These are phyloP conservation scores for Cygnus buccinator DNA, from an alignment of 2,113 vertebrate species.

Conservation along the genomic window DNA sequence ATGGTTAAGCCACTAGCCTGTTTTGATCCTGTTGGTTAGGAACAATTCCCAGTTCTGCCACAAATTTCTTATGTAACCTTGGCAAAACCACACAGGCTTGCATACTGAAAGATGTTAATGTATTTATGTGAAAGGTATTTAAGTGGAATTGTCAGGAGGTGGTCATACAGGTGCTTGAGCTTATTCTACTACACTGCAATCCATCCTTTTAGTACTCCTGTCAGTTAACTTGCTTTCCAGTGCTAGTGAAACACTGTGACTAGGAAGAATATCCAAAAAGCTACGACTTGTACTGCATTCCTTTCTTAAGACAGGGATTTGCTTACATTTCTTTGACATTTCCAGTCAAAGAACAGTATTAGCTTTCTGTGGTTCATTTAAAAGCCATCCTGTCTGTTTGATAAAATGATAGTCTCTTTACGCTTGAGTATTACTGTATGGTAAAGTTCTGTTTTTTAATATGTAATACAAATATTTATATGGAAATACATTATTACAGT, in stretches of 20 bases:
- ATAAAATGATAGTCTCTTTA: background rate
- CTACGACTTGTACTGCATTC: rapidly evolving
- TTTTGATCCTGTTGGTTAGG: background rate
- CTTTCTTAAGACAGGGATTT: background rate
- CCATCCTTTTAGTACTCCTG: background rate
- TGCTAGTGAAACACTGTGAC: background rate
- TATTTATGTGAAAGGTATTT: background rate
- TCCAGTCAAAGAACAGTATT: background rate
- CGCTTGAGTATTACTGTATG: background rate
- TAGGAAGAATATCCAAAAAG: background rate
- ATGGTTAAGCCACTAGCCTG: background rate
- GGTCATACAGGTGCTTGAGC: background rate
- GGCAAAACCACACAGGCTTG: background rate
- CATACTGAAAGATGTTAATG: background rate
- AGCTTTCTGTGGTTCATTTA: background rate
- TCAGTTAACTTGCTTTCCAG: background rate
- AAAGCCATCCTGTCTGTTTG: background rate
- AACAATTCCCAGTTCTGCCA: background rate
- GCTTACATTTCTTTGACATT: background rate
- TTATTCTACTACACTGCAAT: background rate
- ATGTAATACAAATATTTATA: background rate
- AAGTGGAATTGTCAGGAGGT: background rate
- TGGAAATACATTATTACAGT: background rate
- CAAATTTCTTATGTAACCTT: background rate
- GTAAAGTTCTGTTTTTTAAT: background rate